Evolutionary conservation across 1,140 invertebrate species (phyloP).

Genomic region (Drosophila setifemur): DNA sequence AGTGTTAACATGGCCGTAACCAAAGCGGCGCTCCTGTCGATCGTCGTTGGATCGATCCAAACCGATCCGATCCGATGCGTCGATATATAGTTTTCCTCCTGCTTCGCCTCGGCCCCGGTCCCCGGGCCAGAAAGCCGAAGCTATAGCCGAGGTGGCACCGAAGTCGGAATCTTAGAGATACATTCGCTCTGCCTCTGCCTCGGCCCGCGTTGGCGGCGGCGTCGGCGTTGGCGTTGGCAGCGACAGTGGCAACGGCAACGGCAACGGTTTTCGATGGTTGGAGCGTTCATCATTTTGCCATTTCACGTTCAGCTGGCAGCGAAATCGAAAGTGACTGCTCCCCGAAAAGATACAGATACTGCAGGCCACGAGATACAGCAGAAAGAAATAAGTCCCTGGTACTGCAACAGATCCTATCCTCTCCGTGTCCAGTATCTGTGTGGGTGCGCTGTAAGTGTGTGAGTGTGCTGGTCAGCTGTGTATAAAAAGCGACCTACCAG

Average conservation of each 20-base stretch:
- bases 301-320: constrained; percentile 82
- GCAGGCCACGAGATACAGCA: not conserved
- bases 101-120: not conserved
- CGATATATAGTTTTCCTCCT: not conserved
- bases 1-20: constrained; percentile 72
- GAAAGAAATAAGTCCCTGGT: constrained; percentile 23
- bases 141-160: not conserved
- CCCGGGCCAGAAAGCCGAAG: not conserved
- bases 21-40: constrained; percentile 44
- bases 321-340: constrained; percentile 82
- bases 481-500: constrained; percentile 13
- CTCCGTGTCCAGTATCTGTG: not conserved
- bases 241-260: constrained; percentile 44
- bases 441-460: constrained; percentile 6
- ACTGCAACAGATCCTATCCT: constrained; percentile 20
- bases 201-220: constrained; percentile 8
- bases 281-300: constrained; percentile 82
- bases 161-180: not conserved
- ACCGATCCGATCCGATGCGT: not conserved
- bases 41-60: constrained; percentile 11
- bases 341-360: constrained; percentile 36
- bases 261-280: constrained; percentile 75
- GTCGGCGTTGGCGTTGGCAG: not conserved
- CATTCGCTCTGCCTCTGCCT: constrained; percentile 2
- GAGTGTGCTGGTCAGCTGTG: constrained; percentile 2